phyloP scores from a whole-genome alignment of 2,888 invertebrate species.

The Ectobius pallidus region DNA sequence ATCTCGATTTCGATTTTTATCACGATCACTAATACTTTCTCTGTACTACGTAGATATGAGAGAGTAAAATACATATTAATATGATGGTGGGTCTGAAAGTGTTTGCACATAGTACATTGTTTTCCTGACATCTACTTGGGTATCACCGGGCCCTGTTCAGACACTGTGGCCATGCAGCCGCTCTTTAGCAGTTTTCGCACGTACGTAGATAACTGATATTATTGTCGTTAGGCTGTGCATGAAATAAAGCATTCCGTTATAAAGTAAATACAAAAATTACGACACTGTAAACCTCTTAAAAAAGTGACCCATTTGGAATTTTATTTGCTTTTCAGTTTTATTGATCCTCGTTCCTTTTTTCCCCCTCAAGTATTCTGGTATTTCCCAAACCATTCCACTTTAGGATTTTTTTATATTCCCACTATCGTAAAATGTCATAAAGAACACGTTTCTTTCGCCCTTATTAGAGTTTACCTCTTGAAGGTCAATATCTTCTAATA shows the following conservation, averaged over 20 bases:
- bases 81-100: too few relatives aligned
- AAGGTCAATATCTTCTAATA: slow-evolving; percentile 5
- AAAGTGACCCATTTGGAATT: background rate
- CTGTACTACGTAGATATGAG: too few relatives aligned
- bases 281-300: background rate
- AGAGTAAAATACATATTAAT: too few relatives aligned
- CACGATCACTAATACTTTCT: too few relatives aligned
- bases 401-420: background rate
- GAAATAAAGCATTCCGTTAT: background rate
- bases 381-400: background rate
- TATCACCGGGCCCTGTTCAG: background rate
- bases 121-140: background rate
- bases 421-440: background rate
- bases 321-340: background rate
- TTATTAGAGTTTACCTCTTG: too few relatives aligned
- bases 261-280: background rate
- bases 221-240: background rate
- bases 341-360: background rate
- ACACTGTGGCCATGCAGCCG: background rate
- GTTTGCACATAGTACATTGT: background rate
- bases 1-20: too few relatives aligned
- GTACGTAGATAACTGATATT: background rate
- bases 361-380: background rate
- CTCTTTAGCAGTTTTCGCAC: background rate
- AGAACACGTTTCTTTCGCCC: background rate